These are phyloP conservation scores for Liasis olivaceus DNA, from an alignment of 2,797 vertebrate genomes.

Conservation along the genomic window DNA sequence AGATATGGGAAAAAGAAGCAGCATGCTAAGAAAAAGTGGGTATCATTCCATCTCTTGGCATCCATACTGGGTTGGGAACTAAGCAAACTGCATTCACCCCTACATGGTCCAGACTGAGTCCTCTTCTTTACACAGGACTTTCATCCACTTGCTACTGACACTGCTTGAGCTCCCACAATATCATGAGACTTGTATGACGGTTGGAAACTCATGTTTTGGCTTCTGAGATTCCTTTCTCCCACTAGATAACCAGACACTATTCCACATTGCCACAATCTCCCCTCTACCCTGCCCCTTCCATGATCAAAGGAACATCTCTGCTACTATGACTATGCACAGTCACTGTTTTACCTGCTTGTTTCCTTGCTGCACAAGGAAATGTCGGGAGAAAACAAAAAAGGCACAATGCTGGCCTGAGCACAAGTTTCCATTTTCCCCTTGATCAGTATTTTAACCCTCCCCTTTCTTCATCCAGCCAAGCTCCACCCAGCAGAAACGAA, in stretches of 20 bases:
- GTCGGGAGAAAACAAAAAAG: neutral
- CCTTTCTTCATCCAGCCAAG: neutral
- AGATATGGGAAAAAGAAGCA: conserved; percentile 54
- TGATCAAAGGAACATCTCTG: neutral
- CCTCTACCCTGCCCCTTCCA: neutral
- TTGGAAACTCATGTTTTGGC: neutral
- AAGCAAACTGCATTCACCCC: neutral
- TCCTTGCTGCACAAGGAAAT: neutral
- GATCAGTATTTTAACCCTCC: neutral
- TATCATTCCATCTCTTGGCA: conserved; percentile 42
- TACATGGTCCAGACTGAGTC: neutral
- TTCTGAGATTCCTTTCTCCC: neutral
- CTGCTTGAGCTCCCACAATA: neutral
- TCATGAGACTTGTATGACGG: neutral
- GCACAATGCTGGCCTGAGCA: neutral
- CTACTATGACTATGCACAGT: neutral
- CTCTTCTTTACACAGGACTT: neutral
- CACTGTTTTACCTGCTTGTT: neutral
- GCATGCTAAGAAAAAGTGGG: conserved; percentile 34
- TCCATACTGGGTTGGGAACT: conserved; percentile 46
- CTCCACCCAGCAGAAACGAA: neutral
- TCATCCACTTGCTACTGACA: neutral
- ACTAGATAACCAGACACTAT: neutral
- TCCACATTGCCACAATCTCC: neutral
- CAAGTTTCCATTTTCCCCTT: neutral